Evolutionary conservation across 2,797 vertebrate genomes (phyloP), one percentile per base, ranked within the genome.

Genomic region (Varecia variegata): DNA sequence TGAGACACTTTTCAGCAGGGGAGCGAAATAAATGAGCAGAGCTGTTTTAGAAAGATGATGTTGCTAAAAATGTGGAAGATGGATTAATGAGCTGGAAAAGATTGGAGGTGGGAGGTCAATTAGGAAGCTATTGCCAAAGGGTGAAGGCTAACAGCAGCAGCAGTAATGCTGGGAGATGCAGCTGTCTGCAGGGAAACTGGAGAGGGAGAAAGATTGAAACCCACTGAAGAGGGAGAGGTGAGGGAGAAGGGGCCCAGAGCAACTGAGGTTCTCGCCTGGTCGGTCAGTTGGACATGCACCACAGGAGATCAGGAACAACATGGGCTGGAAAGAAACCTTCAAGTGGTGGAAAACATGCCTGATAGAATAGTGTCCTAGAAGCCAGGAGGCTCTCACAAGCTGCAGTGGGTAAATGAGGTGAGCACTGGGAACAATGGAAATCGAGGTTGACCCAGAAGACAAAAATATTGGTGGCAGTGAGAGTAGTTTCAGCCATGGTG

Each of bases 21-120:
- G 62, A 88, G 81, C 91, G 83, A 94, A 91, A 91, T 92, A 92
- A 94, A 97, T 95, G 96, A 95, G 95, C 94, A 91, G 88, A 94
- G 58, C 52, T 38, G 8, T 71, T 90, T 94, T 84, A 96, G 88
- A 90, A 93, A 90, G 94, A 96, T 86, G 88, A 79, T 95, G 94
- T 79, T 94, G 77, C 90, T 96, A 82, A 97, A 97, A 97, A 86
- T 84, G 79, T 85, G 79, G 85, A 94, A 88, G 96, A 94, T 95
- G 50, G 96, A 93, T 97, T 97, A 96, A 97, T 96, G 95, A 95
- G 83, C 94, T 96, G 95, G 97, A 94, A 95, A 97, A 92, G 88
- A 97, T 96, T 94, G 70, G 58, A 94, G 88, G 80, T 97, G 86
- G 96, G 94, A 97, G 96, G 93, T 96, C 96, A 91, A 88, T 96